A percentile compares a stretch with the other conserved stretches of the same genome.
Evolutionary conservation across 2,113 vertebrate species (phyloP).

Genomic region (Elaphurus davidianus): DNA sequence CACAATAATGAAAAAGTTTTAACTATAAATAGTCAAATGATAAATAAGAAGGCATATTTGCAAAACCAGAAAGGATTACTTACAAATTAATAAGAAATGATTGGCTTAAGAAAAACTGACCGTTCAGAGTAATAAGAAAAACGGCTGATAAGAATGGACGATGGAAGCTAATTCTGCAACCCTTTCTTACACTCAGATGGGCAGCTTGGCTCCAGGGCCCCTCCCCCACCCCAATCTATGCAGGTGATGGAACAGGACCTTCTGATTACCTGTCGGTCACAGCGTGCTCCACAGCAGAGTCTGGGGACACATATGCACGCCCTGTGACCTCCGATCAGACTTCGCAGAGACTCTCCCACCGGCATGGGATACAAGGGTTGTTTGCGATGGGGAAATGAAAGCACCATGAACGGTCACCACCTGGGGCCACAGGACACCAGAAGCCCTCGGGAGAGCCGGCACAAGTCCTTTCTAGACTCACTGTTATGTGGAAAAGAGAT

Average conservation of each 20-base stretch:
- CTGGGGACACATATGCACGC: neutral
- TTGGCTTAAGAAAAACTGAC: neutral
- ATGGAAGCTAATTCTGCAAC: too few species aligned
- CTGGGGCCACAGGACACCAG: too few species aligned
- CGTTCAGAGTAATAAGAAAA: neutral
- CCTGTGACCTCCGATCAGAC: neutral
- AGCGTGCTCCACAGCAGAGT: neutral
- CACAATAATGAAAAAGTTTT: neutral
- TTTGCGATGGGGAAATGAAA: too few species aligned
- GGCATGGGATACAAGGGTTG: rapidly evolving
- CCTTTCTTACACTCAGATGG: neutral
- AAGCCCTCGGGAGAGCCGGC: neutral
- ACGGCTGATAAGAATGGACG: neutral
- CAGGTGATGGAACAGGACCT: neutral
- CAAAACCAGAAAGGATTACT: neutral
- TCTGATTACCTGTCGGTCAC: neutral
- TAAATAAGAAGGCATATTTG: neutral
- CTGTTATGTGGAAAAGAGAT: neutral
- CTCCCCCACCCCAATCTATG: rapidly evolving
- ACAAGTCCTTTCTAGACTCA: neutral
- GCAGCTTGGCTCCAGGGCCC: rapidly evolving
- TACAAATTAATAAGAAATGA: neutral
- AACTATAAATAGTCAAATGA: neutral
- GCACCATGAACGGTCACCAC: neutral
- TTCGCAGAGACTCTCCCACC: rapidly evolving